Evolutionary conservation across 2,888 invertebrate genomes (phyloP).

Genomic region (Polyommatus iphigenia): DNA sequence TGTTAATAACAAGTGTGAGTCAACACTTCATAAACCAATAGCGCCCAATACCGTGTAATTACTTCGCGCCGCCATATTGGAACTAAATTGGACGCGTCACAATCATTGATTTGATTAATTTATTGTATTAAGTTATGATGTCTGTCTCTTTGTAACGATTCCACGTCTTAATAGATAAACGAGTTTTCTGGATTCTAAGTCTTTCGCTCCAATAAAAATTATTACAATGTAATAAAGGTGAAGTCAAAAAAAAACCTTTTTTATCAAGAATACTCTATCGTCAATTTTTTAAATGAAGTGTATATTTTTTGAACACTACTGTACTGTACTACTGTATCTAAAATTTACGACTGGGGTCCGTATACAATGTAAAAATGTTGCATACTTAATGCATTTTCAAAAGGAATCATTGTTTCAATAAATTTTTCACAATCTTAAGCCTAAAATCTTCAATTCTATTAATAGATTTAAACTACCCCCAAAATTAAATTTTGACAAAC

Average conservation of each 20-base stretch:
- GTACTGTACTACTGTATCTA: too few species aligned
- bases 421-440: background rate
- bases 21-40: conserved; percentile 47
- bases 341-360: too few species aligned
- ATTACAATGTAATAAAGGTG: too few species aligned
- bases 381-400: too few species aligned
- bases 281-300: too few species aligned
- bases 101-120: conserved; percentile 34
- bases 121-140: background rate
- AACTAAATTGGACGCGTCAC: conserved; percentile 46
- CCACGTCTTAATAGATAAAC: too few species aligned
- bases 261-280: too few species aligned
- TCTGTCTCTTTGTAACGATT: background rate
- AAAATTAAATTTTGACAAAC: background rate
- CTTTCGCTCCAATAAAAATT: too few species aligned
- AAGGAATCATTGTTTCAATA: background rate
- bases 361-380: too few species aligned
- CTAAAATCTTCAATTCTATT: background rate
- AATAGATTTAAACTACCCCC: background rate
- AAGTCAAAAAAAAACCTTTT: too few species aligned
- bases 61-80: conserved; percentile 44
- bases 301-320: too few species aligned
- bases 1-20: conserved; percentile 53
- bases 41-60: conserved; percentile 49
- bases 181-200: too few species aligned